These are phyloP conservation scores for human (Homo sapiens) DNA, from an alignment of 2,113 vertebrate species.

Conservation along the genomic window GRCh38 chr17:13642001-13642500, in stretches of 20 bases:
- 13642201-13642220: background rate
- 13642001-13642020: background rate
- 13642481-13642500: conserved; percentile 58
- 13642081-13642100: background rate
- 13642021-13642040: background rate
- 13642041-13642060: fast-evolving
- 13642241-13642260: background rate
- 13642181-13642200: background rate
- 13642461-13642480: conserved; percentile 53
- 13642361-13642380: conserved; percentile 37
- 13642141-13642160: background rate
- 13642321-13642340: background rate
- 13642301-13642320: background rate
- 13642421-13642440: conserved; percentile 47
- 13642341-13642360: background rate
- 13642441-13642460: conserved; percentile 11
- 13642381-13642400: background rate
- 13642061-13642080: background rate
- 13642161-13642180: fast-evolving
- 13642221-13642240: background rate
- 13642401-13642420: background rate
- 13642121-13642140: background rate
- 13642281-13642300: background rate
- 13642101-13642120: background rate
- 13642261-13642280: background rate